Evolutionary conservation across 2,797 vertebrate species (phyloP).

Genomic region (Enoplosus armatus): DNA sequence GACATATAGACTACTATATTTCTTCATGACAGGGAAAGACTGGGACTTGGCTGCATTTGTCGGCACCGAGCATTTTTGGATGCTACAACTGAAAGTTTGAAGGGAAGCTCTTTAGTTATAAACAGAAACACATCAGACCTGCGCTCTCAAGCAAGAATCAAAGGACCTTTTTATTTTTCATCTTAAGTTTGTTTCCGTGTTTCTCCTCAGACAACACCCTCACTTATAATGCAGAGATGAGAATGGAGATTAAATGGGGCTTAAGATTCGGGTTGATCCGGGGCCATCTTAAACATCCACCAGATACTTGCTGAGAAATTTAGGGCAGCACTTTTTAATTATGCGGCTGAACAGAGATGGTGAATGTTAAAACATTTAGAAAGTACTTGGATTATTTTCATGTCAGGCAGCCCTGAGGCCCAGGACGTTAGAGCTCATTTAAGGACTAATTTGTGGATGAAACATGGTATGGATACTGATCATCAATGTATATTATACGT

Average conservation of each 20-base stretch:
- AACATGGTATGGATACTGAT: conserved; percentile 11
- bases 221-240: conserved; percentile 55
- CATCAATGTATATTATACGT: conserved; percentile 15
- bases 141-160: conserved; percentile 38
- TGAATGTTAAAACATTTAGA: conserved; percentile 75
- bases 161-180: conserved; percentile 29
- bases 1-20: conserved; percentile 49
- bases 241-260: conserved; percentile 66
- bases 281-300: conserved; percentile 69
- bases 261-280: conserved; percentile 62
- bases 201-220: conserved; percentile 52
- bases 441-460: conserved; percentile 33
- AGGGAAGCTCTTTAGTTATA: conserved; percentile 47
- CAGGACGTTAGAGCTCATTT: conserved; percentile 30
- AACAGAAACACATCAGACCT: conserved; percentile 41
- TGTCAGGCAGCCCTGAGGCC: conserved; percentile 47
- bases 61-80: conserved; percentile 31
- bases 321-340: conserved; percentile 75
- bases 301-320: conserved; percentile 71
- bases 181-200: conserved; percentile 70
- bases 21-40: conserved; percentile 48
- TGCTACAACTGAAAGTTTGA: conserved; percentile 33
- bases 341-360: conserved; percentile 65
- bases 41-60: conserved; percentile 38
- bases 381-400: conserved; percentile 66